Evolutionary conservation across 2,113 vertebrate genomes (phyloP), one percentile per base, ranked within the genome.

Genomic region (Labeo catla): DNA sequence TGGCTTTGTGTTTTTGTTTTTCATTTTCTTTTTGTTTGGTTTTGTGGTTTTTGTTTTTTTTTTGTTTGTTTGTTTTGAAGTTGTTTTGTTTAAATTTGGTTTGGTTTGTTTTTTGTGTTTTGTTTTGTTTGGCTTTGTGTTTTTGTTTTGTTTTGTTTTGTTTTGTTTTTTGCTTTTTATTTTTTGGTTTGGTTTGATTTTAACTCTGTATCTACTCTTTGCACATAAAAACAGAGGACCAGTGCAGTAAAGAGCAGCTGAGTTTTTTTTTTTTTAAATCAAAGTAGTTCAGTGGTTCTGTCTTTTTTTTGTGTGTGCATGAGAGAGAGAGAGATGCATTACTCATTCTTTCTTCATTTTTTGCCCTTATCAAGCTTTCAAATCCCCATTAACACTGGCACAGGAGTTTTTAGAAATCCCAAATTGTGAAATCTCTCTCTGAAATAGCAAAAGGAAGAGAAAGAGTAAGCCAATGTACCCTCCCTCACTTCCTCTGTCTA

Each of bases 341-440:
- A 9, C 21, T 47, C 78, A 28, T 63, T 47, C 43, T 49, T 65
- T 23, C 57, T 10, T 47, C 39, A 10, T 19, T 65, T 77, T 61
- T n/a, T 23, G 57, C 57, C 12, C 12, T 15, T 28, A 43, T 80
- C 11, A 63, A 61, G 23, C 43, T 63, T 81, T 81, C 59, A 81
- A 45, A 81, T 80, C 59, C 39, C 39, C 78, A 81, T 81, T 81
- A 65, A 47, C n/a, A 65, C 78, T 34, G 8, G 2, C 8, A 65
- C 23, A 81, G 12, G 4, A 65, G n/a, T 65, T 65, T 49, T 65
- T 49, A 45, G 12, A 43, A 80, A 23, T 4, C 36, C 36, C n/a
- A 65, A 81, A 81, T 65, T 65, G 59, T 49, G 36, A 81, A 63
- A 65, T 65, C 13, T 49, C 43, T 81, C 8, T 28, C 13, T 49